Base-by-base conservation (phyloP, 2,888 invertebrate species). In the Phortica magna region DNA sequence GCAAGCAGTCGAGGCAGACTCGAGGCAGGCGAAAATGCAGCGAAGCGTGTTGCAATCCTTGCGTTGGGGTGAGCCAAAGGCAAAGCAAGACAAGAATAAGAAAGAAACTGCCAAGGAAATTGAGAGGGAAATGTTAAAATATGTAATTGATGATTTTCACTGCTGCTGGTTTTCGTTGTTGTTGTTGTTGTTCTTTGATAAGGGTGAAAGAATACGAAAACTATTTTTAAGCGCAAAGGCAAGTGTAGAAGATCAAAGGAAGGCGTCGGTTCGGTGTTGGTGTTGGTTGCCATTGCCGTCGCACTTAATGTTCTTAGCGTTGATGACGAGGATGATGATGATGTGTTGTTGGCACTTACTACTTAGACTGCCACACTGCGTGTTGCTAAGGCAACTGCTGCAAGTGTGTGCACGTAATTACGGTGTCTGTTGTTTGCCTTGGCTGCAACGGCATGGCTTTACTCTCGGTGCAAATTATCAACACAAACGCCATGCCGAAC, bases 401-500 rank as follows among this genome's bases (percentile, higher is more conserved):
- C n/a, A n/a, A 17, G 41, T 75, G 75, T 57, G 61, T 57, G 70
- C 55, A 42, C 65, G 74, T 75, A 77, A 77, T 77, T 77, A 77
- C 48, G 67, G 17, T 73, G 48, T 75, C 22, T 71, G 73, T 61
- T 68, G 75, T 42, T 73, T 64, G 22, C n/a, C 17, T 39, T 65
- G 65, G 39, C 41, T 12, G n/a, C n/a, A n/a, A n/a, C n/a, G n/a
- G n/a, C n/a, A n/a, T 10, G 14, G 14, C 22, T 65, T n/a, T 12
- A 12, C 31, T 12, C 53, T 19, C 72, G 75, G 31, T 31, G 31
- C 31, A 31, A 31, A 31, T 31, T 31, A 31, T 31, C 75, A 75
- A 48, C 73, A 73, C 76, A 73, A 73, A 73, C 76, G 80, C 80
- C 76, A 83, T 81, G 82, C 78, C 82, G 82, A 83, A 83, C 85